Evolutionary conservation across 2,888 invertebrate species (phyloP), one percentile per base, ranked within the genome.

Genomic region (Synergus japonicus): DNA sequence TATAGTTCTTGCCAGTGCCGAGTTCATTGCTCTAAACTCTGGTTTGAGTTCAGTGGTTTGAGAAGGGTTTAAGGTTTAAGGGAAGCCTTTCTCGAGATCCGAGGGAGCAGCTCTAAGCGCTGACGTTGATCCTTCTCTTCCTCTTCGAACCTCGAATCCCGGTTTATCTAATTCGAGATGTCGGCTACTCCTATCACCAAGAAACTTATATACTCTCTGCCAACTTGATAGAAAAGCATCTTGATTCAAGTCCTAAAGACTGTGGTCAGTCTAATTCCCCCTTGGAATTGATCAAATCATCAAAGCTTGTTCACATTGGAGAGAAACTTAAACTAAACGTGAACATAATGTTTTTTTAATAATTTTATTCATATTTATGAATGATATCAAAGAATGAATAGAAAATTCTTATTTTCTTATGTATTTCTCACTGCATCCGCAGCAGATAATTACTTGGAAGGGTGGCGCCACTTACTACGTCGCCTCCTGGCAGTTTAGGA

Each of bases 141-240:
- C 87, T 87, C 85, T 83, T 82, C 86, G 86, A 85, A 87, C 87
- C 86, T 87, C 88, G 86, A 90, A 88, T 88, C 88, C 81, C 83
- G 89, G 90, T 90, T 91, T 91, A 91, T 92, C 91, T 90, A 91
- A 91, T 92, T 91, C 90, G 88, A 89, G 87, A 89, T 88, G 89
- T 88, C 89, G 88, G 88, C 86, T 86, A 86, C 86, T 84, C 82
- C 86, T 88, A 86, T 84, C 87, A 82, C 29, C 73, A 73, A 73
- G 73, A 73, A 73, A 73, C 73, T 73, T 73, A 73, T 49, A 69
- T 54, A 69, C 69, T 69, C 29, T 22, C 49, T 18, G 29, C 22
- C 49, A 49, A 69, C 49, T 54, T 73, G 73, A 29, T 29, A 54
- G 69, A 69, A 69, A 69, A 73, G 37, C 49, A 22, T 54, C 54